These are phyloP conservation scores for Protomyctophum bolini DNA, from an alignment of 2,113 vertebrate species.

Conservation along the genomic window DNA sequence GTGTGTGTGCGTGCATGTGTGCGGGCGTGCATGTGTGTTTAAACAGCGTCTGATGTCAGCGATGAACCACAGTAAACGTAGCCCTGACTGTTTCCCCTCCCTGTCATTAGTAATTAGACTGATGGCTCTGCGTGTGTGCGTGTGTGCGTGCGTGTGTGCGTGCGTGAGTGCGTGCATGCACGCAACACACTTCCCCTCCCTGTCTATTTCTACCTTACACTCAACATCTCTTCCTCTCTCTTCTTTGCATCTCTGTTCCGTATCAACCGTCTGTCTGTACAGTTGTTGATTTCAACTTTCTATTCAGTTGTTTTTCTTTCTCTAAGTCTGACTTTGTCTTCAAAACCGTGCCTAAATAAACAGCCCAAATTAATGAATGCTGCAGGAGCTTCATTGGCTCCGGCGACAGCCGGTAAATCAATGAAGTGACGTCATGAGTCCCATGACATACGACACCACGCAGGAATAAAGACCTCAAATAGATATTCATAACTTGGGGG, in stretches of 20 bases:
- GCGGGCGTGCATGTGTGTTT: constrained; percentile 30
- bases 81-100: constrained; percentile 54
- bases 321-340: constrained; percentile 21
- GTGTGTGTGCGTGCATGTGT: too few species aligned
- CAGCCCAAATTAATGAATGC: constrained; percentile 35
- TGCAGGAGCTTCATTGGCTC: constrained; percentile 45
- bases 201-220: not conserved
- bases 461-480: constrained; percentile 59
- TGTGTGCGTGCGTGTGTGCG: constrained; percentile 15
- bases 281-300: too few species aligned
- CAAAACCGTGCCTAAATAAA: constrained; percentile 1
- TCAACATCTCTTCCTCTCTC: not conserved
- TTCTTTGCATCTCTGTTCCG: not conserved
- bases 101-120: constrained; percentile 71
- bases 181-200: not conserved
- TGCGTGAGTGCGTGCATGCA: not conserved
- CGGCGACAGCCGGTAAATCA: constrained; percentile 35
- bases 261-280: constrained; percentile 17
- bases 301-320: not conserved
- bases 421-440: constrained; percentile 48
- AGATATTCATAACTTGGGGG: constrained; percentile 39
- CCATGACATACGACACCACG: too few species aligned
- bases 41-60: constrained; percentile 63
- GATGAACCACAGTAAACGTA: constrained; percentile 62
- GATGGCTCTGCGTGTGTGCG: constrained; percentile 43